phyloP scores from a whole-genome alignment of 2,888 invertebrate genomes.

The Ephialtes manifestator region DNA sequence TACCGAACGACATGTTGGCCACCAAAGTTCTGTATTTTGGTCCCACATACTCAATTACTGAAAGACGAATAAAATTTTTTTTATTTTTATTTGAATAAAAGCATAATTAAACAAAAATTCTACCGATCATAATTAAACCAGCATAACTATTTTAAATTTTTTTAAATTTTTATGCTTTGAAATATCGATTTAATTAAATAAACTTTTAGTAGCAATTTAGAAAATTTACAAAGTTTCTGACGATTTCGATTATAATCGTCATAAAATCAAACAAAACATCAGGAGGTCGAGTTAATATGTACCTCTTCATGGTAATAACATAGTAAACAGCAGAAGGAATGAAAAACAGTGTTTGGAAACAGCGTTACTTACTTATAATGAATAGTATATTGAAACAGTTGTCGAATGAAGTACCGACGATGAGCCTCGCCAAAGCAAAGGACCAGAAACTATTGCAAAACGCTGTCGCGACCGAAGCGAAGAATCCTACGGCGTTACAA shows the following conservation, averaged over 20 bases:
- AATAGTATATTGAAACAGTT: constrained; percentile 97
- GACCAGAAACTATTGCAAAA: constrained; percentile 92
- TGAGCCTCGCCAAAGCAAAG: constrained; percentile 92
- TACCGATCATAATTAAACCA: not conserved
- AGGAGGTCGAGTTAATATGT: not conserved
- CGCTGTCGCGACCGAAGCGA: constrained; percentile 91
- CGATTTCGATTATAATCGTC: not conserved
- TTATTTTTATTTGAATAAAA: too few species aligned
- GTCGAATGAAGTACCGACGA: constrained; percentile 95
- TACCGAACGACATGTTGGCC: constrained; percentile 96
- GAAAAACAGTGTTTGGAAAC: not conserved
- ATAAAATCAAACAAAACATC: not conserved
- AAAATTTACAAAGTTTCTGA: too few species aligned
- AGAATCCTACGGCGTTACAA: constrained; percentile 92
- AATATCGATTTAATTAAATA: not conserved
- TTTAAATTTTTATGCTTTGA: too few species aligned
- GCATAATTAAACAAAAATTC: not conserved
- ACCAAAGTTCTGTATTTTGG: constrained; percentile 96
- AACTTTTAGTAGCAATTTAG: too few species aligned
- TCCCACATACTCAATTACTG: constrained; percentile 95
- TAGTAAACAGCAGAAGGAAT: not conserved
- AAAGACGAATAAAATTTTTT: constrained; percentile 74
- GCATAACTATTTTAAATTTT: too few species aligned
- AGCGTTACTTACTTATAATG: constrained; percentile 91
- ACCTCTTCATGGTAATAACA: not conserved